Evolutionary conservation across 2,797 vertebrate species (phyloP).

Genomic region (Antennarius maculatus): DNA sequence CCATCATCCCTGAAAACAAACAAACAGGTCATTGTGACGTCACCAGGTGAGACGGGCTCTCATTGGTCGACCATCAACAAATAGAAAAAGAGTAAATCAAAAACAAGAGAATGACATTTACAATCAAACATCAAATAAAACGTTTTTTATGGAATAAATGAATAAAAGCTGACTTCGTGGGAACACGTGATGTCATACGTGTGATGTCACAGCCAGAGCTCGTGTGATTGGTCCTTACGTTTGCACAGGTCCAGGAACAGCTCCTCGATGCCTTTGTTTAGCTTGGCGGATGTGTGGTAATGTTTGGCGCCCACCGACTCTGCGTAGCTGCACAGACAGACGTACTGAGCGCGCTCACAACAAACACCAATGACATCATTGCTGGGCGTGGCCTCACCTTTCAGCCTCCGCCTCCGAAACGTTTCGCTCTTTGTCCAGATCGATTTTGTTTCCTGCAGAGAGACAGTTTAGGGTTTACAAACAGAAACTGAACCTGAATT

Average conservation of each 20-base stretch:
- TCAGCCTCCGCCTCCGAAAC: slow-evolving; percentile 96
- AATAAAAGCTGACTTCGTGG: too few species aligned
- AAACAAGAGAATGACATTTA: too few species aligned
- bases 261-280: slow-evolving; percentile 99
- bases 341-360: not conserved
- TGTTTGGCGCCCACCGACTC: slow-evolving; percentile 98
- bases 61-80: too few species aligned
- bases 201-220: not conserved
- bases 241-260: slow-evolving; percentile 98
- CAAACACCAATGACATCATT: not conserved
- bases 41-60: too few species aligned
- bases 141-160: too few species aligned
- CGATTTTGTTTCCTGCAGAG: slow-evolving; percentile 94
- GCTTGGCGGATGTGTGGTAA: slow-evolving; percentile 97
- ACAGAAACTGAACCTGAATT: too few species aligned
- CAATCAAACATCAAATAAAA: too few species aligned
- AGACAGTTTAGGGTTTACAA: too few species aligned
- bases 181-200: too few species aligned
- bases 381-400: slow-evolving; percentile 75
- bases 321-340: slow-evolving; percentile 83
- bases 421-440: slow-evolving; percentile 97
- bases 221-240: slow-evolving; percentile 76
- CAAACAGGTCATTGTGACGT: not conserved
- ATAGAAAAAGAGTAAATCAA: too few species aligned
- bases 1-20: slow-evolving; percentile 92